Base-by-base conservation (phyloP, 2,888 invertebrate species). In the Cosmia trapezina region DNA sequence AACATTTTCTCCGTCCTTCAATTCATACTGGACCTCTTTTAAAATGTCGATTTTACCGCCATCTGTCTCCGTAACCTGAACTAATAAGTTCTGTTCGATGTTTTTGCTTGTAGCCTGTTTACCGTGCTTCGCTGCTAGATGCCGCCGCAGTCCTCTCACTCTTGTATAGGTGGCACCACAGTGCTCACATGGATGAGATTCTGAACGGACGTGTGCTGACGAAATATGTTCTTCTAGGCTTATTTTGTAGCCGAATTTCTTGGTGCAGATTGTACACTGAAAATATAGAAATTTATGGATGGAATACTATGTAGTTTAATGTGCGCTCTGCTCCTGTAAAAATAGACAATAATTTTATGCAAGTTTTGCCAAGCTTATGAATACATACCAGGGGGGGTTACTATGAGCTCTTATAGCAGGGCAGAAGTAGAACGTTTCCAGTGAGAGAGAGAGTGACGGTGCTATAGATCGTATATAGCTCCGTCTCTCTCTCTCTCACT, bases 161-260 rank as follows among this genome's bases (percentile, higher is more conserved):
- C 94, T 87, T 0, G 93, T 87, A 75, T 94, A 96, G 59, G 88
- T 88, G 76, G 94, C 91, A 74, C 93, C 91, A 80, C 96, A 95
- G 41, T 90, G 88, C 2, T 83, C 80, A 71, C 95, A 95, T 0
- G 90, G 69, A 68, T 93, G 91, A 0, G 87, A 56, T 70, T 92
- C 91, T 0, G 93, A 89, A 0, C 91, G 90, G 14, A 92, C 93
- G 81, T 96, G 96, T 0, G 91, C 80, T 0, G 92, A 88, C 0
- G 93, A 87, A 5, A 95, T 86, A 76, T 96, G 96, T 66, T 96
- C 96, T 60, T 93, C 92, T 4, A 96, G 63, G 45, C 94, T 95
- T 11, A 90, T 80, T 83, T 95, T 96, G 86, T 95, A 95, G 0
- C 94, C 95, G 56, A 95, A 95, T 66, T 93, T 94, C 80, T 95